phyloP scores from a whole-genome alignment of 2,113 vertebrate species.

The Typhlomys cinereus region DNA sequence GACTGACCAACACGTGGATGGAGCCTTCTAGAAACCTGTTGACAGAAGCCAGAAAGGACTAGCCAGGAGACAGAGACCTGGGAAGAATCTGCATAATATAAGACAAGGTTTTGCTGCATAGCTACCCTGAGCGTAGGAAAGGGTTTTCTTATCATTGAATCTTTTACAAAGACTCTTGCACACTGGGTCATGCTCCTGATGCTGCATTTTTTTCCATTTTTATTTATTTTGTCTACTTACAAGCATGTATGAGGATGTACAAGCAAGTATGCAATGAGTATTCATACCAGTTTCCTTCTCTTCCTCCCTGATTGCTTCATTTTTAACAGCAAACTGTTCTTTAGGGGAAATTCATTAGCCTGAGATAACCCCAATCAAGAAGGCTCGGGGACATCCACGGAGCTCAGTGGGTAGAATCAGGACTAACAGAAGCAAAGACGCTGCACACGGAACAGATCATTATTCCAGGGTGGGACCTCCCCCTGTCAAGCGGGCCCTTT shows the following conservation, averaged over 20 bases:
- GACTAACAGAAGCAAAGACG: slow-evolving; percentile 28
- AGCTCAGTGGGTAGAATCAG: slow-evolving; percentile 43
- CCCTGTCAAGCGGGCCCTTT: slow-evolving; percentile 18
- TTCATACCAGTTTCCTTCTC: too few species aligned
- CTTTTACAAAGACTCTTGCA: background rate
- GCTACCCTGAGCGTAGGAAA: background rate
- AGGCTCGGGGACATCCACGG: slow-evolving; percentile 10
- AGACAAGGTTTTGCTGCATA: slow-evolving; percentile 17
- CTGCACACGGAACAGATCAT: slow-evolving; percentile 26
- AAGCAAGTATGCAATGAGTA: too few species aligned
- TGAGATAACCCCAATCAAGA: slow-evolving; percentile 62
- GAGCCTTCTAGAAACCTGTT: background rate
- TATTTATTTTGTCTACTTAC: too few species aligned
- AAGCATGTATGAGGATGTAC: too few species aligned
- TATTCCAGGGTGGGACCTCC: background rate
- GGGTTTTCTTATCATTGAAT: background rate
- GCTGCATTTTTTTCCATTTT: too few species aligned
- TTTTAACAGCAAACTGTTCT: slow-evolving; percentile 48
- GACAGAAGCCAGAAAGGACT: background rate
- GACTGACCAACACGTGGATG: background rate
- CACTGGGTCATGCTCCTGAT: background rate
- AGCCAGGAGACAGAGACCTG: background rate
- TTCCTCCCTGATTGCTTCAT: slow-evolving; percentile 42
- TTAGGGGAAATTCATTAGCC: slow-evolving; percentile 56
- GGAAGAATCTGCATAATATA: background rate